Conservation (phyloP, 2,797 vertebrate genomes). For the Xiphorhynchus erythropygius region DNA sequence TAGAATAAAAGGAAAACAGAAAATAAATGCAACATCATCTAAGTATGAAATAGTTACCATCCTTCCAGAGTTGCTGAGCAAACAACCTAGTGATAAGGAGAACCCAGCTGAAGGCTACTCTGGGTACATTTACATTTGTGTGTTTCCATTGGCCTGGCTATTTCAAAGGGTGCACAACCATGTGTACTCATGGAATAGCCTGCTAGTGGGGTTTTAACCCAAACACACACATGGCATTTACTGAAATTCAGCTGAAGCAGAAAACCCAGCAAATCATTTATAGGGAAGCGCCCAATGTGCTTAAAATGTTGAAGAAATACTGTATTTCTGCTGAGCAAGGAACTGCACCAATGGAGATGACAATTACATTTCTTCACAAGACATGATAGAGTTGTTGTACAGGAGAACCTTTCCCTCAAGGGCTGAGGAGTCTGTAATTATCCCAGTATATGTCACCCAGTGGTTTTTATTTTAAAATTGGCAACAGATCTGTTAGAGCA, state of each 20-base stretch:
- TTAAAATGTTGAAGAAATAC: not conserved
- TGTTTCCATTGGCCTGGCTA: not conserved
- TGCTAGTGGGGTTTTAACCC: not conserved
- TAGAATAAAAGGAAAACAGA: not conserved
- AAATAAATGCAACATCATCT: not conserved
- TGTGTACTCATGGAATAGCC: not conserved
- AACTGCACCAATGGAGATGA: not conserved
- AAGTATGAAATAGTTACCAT: not conserved
- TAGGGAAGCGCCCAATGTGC: not conserved
- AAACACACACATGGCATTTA: not conserved
- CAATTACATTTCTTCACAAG: not conserved
- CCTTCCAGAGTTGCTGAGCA: not conserved
- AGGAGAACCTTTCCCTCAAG: not conserved
- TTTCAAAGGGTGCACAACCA: not conserved
- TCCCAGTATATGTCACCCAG: not conserved
- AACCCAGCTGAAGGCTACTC: not conserved
- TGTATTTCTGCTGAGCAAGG: not conserved
- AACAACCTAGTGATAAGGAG: not conserved
- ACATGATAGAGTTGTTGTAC: not conserved
- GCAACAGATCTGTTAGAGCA: not conserved
- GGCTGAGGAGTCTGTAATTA: not conserved
- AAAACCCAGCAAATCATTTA: not conserved
- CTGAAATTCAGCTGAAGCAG: not conserved
- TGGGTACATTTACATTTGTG: not conserved
- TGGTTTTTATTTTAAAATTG: not conserved